Percentiles rank a stretch among this genome's conserved stretches.
Conservation (phyloP, 2,888 invertebrate species). For the Aphodius sticticus region DNA sequence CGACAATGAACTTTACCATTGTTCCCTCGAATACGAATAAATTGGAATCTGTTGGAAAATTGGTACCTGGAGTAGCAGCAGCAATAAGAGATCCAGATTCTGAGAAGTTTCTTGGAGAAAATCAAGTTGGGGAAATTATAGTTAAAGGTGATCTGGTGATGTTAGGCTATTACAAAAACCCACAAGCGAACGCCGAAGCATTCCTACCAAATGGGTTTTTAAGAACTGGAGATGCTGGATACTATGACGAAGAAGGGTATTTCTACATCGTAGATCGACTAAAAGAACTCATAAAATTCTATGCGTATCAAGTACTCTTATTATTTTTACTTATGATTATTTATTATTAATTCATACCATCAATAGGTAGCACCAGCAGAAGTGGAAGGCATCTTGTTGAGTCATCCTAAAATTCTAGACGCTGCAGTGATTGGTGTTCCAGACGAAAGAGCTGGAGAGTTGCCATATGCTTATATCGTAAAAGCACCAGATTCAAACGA, state of each 20-base stretch:
- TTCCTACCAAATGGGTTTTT: conserved; percentile 75
- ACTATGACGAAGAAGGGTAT: conserved; percentile 67
- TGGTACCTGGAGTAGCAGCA: conserved; percentile 67
- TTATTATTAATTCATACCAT: conserved; percentile 77
- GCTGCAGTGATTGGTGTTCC: conserved; percentile 85
- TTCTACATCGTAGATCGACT: conserved; percentile 55
- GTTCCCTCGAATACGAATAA: conserved; percentile 49
- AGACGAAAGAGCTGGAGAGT: conserved; percentile 76
- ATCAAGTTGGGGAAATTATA: conserved; percentile 78
- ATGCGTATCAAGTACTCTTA: background rate
- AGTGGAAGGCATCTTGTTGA: conserved; percentile 79
- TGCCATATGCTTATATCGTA: conserved; percentile 80
- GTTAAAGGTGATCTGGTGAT: conserved; percentile 82
- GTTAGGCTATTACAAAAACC: conserved; percentile 77
- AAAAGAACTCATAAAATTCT: no score
- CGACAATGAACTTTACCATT: conserved; percentile 72
- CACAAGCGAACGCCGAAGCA: conserved; percentile 71
- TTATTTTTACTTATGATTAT: conserved; percentile 55
- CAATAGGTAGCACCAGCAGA: conserved; percentile 87
- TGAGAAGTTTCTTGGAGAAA: conserved; percentile 66
- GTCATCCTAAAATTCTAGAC: conserved; percentile 75
- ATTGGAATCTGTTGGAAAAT: conserved; percentile 56
- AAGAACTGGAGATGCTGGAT: conserved; percentile 67
- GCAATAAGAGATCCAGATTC: conserved; percentile 70
- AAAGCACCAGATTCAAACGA: conserved; percentile 61